phyloP scores from a whole-genome alignment of 2,888 invertebrate species.

The Arrhopalites spinosus region DNA sequence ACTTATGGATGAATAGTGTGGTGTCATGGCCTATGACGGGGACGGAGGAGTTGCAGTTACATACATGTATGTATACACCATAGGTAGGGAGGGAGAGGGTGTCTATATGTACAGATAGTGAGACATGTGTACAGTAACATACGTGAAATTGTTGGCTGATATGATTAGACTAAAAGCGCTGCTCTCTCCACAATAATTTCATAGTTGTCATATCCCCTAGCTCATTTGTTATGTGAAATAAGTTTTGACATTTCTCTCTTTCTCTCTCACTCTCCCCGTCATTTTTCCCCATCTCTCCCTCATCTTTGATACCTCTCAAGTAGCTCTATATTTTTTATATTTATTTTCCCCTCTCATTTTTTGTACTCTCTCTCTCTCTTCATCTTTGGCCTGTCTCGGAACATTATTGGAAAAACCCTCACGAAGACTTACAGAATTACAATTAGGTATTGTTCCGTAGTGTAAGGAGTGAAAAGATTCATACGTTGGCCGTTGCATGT shows the following conservation, averaged over 20 bases:
- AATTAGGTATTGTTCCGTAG: slow-evolving; percentile 1
- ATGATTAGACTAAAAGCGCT: slow-evolving; percentile 21
- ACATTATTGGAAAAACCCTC: not conserved
- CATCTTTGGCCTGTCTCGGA: not conserved
- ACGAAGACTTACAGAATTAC: not conserved
- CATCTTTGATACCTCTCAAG: slow-evolving; percentile 5
- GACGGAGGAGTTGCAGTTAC: not conserved
- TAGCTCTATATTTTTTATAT: not conserved
- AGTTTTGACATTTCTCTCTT: slow-evolving; percentile 21
- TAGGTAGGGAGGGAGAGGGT: not conserved
- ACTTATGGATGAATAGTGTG: slow-evolving; percentile 19
- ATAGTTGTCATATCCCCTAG: slow-evolving; percentile 17
- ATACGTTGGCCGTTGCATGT: not conserved
- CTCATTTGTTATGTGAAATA: slow-evolving; percentile 25
- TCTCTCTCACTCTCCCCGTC: slow-evolving; percentile 12
- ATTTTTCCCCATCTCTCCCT: slow-evolving; percentile 14
- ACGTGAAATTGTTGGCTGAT: slow-evolving; percentile 18
- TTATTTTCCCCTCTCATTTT: not conserved
- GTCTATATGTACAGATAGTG: not conserved
- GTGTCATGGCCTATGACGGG: slow-evolving; percentile 6
- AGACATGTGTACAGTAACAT: not conserved
- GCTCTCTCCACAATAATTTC: slow-evolving; percentile 25
- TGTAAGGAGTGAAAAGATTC: not conserved
- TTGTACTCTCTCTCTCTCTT: not conserved
- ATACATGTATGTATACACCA: not conserved